Evolutionary conservation across 2,113 vertebrate genomes (phyloP), one percentile per base, ranked within the genome.

Genomic region (Porphyrio hochstetteri): DNA sequence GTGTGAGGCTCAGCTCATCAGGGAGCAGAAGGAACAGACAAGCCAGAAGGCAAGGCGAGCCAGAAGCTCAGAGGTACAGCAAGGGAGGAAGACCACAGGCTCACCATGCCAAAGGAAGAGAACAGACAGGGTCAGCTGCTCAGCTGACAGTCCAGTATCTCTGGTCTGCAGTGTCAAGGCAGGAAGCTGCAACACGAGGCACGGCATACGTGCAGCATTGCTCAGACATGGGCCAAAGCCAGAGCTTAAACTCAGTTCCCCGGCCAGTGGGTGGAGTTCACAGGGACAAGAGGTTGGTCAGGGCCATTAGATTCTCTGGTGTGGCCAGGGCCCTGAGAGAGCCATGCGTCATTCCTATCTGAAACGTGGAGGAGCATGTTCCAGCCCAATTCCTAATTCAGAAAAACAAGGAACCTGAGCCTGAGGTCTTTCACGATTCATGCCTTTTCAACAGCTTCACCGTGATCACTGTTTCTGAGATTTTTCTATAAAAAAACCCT

Each of bases 231-330:
- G 7, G 28, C 19, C 52, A 59, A 61, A 68, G 28, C 17, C 64
- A 71, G 71, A 63, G 23, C 13, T 59, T 68, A 59, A 29, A 12
- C 36, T 53, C 63, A 52, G 48, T 55, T 64, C 24, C 56, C 17
- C 55, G 53, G 15, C 11, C 42, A 33, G 5, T 0, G 12, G 17
- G 7, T n/a, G 20, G 42, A 69, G 48, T 44, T 56, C 1, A 1
- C 28, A 31, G 10, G 16, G 68, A 27, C 11, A 48, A 48, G 38
- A 75, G 13, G 8, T 10, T 29, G 13, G 9, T 29, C 77, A 59
- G 38, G 28, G n/a, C 21, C 4, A 11, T 46, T 27, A 16, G 0
- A 68, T 25, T 29, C 19, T 63, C 48, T 11, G 36, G 20, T 28
- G 23, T 19, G 31, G 31, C 14, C 44, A 19, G 25, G 27, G 46